phyloP scores from a whole-genome alignment of 2,113 vertebrate genomes.

The Oceanites oceanicus region DNA sequence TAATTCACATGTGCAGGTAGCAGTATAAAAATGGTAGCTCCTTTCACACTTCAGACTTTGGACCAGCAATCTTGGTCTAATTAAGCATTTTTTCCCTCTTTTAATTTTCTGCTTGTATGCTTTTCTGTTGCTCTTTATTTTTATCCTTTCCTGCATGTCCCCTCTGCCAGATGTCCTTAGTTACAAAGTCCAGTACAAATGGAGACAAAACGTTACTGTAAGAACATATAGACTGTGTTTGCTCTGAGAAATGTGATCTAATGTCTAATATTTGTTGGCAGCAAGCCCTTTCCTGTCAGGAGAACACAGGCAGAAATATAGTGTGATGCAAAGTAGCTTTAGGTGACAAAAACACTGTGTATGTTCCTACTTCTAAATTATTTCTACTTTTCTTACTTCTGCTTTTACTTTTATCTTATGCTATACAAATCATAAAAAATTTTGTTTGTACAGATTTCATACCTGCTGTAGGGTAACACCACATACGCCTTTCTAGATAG shows the following conservation, averaged over 20 bases:
- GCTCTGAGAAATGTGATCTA: not conserved
- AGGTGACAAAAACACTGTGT: not conserved
- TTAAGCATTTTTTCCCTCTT: not conserved
- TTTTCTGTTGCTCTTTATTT: not conserved
- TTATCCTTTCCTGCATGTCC: not conserved
- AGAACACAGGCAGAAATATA: not conserved
- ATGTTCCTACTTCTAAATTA: not conserved
- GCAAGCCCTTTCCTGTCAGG: conserved; percentile 8
- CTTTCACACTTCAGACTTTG: not conserved
- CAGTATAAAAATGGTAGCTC: not conserved
- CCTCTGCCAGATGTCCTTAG: not conserved
- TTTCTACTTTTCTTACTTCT: not conserved
- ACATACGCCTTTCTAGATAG: not conserved
- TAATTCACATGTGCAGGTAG: not conserved
- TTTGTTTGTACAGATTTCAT: not conserved
- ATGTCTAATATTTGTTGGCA: not conserved
- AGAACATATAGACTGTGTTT: not conserved
- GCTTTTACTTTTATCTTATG: not conserved
- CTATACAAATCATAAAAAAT: not conserved
- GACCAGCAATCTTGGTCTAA: not conserved
- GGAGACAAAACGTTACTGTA: not conserved
- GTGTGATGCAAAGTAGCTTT: not conserved
- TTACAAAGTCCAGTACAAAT: not conserved
- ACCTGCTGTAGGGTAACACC: not conserved
- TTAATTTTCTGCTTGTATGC: not conserved